Conservation (phyloP, 2,888 invertebrate genomes). For the Drosophila pseudotakahashii region DNA sequence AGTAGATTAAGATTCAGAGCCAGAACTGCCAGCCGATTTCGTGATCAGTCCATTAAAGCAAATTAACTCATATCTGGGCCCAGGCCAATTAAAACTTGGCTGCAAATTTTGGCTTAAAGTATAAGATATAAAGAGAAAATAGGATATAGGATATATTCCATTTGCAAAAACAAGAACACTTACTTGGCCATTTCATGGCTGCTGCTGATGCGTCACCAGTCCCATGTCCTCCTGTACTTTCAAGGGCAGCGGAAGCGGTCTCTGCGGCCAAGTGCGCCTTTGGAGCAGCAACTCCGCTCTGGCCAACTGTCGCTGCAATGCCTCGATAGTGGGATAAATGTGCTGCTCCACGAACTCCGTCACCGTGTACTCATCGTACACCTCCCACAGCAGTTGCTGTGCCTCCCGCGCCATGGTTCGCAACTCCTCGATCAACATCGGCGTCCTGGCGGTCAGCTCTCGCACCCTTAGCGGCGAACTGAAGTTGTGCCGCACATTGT, state of each 20-base stretch:
- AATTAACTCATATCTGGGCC: background rate
- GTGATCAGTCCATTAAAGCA: constrained; percentile 3
- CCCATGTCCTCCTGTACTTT: constrained; percentile 66
- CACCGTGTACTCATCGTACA: constrained; percentile 86
- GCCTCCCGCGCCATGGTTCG: constrained; percentile 86
- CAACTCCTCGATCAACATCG: constrained; percentile 86
- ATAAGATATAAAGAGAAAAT: too few relatives aligned
- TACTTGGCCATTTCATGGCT: constrained; percentile 3
- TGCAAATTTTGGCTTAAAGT: background rate
- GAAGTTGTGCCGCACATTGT: constrained; percentile 89
- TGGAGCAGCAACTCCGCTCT: constrained; percentile 85
- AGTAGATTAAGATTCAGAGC: constrained; percentile 15
- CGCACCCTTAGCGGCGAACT: constrained; percentile 88
- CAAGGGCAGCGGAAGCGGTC: constrained; percentile 85
- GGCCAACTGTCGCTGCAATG: constrained; percentile 86
- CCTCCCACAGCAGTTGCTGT: constrained; percentile 86
- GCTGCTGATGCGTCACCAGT: constrained; percentile 30
- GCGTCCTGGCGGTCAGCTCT: constrained; percentile 86
- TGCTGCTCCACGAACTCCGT: constrained; percentile 89
- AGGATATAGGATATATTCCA: too few relatives aligned
- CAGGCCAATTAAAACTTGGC: background rate
- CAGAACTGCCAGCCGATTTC: background rate
- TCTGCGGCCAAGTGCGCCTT: constrained; percentile 86
- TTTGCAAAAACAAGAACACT: background rate
- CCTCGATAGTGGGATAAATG: constrained; percentile 85